Evolutionary conservation across 2,797 vertebrate genomes (phyloP).

Genomic region (Danio kyathit): DNA sequence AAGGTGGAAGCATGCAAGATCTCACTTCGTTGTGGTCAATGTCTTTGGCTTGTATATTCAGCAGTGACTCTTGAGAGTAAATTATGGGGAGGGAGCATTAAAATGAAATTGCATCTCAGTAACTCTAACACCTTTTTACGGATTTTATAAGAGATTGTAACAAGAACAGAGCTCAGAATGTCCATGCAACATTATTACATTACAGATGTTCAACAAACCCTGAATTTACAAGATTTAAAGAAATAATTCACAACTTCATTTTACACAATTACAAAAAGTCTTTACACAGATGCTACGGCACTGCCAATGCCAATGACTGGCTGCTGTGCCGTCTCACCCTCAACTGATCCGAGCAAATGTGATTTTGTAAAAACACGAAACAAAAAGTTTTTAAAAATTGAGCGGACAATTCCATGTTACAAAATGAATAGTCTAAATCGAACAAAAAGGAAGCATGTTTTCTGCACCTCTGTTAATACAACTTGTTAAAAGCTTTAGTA

Average conservation of each 20-base stretch:
- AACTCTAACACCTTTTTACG: slow-evolving; percentile 43
- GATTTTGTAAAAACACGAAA: slow-evolving; percentile 50
- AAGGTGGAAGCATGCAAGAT: slow-evolving; percentile 23
- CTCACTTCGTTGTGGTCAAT: slow-evolving; percentile 18
- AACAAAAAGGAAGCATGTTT: slow-evolving; percentile 34
- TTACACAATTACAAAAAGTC: slow-evolving; percentile 60
- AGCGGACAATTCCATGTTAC: slow-evolving; percentile 52
- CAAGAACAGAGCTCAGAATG: slow-evolving; percentile 49
- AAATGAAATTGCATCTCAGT: slow-evolving; percentile 30
- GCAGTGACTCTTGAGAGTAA: not conserved
- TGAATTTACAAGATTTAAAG: slow-evolving; percentile 56
- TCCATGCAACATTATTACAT: slow-evolving; percentile 46
- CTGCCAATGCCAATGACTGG: not conserved
- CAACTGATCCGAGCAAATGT: slow-evolving; percentile 48
- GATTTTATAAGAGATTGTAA: slow-evolving; percentile 42
- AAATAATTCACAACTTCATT: slow-evolving; percentile 52
- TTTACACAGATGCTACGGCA: slow-evolving; percentile 55
- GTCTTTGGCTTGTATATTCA: slow-evolving; percentile 61
- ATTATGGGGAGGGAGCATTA: not conserved
- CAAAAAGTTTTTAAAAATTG: slow-evolving; percentile 49
- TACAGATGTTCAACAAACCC: slow-evolving; percentile 55
- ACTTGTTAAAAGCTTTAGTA: slow-evolving; percentile 63
- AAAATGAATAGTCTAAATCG: slow-evolving; percentile 18
- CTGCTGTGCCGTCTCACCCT: slow-evolving; percentile 24
- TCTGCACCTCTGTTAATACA: slow-evolving; percentile 42